Conservation (phyloP, 2,888 invertebrate genomes). For the Seira musarum region DNA sequence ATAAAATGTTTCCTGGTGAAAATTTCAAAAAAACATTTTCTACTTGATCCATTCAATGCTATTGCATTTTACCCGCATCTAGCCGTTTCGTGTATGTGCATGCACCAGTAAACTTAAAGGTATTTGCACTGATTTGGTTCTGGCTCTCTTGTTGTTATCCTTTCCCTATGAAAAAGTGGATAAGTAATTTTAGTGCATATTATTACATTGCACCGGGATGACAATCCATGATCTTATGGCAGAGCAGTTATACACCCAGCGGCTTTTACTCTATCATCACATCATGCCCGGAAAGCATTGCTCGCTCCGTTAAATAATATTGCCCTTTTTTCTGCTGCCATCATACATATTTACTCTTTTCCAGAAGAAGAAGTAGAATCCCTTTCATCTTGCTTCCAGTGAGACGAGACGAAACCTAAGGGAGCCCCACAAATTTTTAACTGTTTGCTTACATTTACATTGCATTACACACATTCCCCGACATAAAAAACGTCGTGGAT, state of each 20-base stretch:
- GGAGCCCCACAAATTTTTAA: not conserved
- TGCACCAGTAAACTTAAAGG: no score
- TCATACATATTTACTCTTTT: conserved; percentile 17
- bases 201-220: no score
- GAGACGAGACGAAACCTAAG: not conserved
- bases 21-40: not conserved
- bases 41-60: not conserved
- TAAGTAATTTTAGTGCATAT: no score
- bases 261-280: no score
- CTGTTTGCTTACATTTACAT: conserved; percentile 8
- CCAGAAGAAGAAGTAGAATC: not conserved
- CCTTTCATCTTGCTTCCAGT: not conserved
- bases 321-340: conserved; percentile 16
- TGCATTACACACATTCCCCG: not conserved
- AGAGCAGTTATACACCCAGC: no score
- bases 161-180: no score
- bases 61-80: not conserved
- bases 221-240: no score
- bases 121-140: no score
- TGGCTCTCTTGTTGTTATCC: not conserved
- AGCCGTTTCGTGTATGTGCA: no score
- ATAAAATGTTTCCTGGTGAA: not conserved
- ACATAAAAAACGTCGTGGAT: not conserved
- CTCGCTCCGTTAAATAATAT: conserved; percentile 60
- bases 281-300: no score